phyloP scores from a whole-genome alignment of 2,797 vertebrate species.

The Fringilla coelebs region DNA sequence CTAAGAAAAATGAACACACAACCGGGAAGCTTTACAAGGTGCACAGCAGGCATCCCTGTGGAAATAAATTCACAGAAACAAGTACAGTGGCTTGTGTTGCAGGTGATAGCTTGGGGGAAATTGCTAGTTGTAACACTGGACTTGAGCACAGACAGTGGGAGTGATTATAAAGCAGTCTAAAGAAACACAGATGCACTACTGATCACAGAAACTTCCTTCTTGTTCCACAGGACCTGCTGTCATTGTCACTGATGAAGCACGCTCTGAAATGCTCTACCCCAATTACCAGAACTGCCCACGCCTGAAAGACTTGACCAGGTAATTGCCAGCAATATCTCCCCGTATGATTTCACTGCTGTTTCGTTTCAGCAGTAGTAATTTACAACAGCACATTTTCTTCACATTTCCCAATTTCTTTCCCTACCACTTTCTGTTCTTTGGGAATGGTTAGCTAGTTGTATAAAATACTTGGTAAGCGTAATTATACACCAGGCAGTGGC shows the following conservation, averaged over 20 bases:
- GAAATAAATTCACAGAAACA: background rate
- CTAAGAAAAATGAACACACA: background rate
- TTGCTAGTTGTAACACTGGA: background rate
- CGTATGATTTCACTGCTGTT: background rate
- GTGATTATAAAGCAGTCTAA: background rate
- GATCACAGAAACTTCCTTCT: background rate
- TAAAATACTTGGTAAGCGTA: background rate
- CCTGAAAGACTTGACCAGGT: slow-evolving; percentile 82
- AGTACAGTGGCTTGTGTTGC: background rate
- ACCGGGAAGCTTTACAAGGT: background rate
- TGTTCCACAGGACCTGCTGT: slow-evolving; percentile 74
- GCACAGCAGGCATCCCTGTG: background rate
- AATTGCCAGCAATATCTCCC: background rate
- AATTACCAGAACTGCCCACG: slow-evolving; percentile 85
- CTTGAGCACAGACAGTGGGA: background rate
- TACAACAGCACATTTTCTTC: background rate
- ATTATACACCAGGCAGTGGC: background rate
- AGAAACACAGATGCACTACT: background rate
- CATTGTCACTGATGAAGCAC: slow-evolving; percentile 84
- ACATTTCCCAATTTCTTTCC: background rate
- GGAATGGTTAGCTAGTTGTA: background rate
- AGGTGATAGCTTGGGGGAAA: background rate
- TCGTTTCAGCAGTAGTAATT: background rate
- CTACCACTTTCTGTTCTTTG: background rate
- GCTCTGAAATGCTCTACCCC: slow-evolving; percentile 90